Evolutionary conservation across 2,888 invertebrate species (phyloP).

Genomic region (Philopedon plagiatum): DNA sequence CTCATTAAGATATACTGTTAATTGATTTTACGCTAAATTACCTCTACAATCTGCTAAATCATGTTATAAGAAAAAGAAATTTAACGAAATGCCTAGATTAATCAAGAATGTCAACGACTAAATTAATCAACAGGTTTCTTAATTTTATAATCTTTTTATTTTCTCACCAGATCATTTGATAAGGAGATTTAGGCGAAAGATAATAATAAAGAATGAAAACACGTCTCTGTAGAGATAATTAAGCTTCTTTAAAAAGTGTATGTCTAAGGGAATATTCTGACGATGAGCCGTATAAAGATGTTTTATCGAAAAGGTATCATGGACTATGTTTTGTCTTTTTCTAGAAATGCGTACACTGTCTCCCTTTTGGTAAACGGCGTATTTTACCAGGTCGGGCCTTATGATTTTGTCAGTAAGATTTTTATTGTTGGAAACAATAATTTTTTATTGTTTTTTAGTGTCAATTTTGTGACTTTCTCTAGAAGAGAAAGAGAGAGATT

Average conservation of each 20-base stretch:
- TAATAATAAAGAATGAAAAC: constrained; percentile 16
- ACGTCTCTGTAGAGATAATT: constrained; percentile 19
- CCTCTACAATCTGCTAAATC: constrained; percentile 26
- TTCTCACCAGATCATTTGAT: constrained; percentile 27
- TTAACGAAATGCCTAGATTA: constrained; percentile 17
- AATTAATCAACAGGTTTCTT: constrained; percentile 30
- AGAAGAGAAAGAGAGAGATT: no score
- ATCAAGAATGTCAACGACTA: constrained; percentile 27
- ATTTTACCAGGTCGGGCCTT: no score
- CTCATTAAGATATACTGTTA: constrained; percentile 28
- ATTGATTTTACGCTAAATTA: constrained; percentile 29
- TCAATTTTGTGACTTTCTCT: no score
- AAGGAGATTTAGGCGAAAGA: constrained; percentile 19
- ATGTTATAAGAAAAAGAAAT: constrained; percentile 21
- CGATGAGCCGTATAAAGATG: no score
- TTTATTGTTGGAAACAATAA: no score
- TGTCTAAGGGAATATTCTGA: background rate
- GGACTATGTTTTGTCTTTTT: no score
- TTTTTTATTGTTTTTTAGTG: no score
- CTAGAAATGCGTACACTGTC: no score
- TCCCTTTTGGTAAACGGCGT: no score
- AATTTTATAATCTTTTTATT: constrained; percentile 29
- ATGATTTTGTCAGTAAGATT: no score
- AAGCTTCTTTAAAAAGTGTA: background rate
- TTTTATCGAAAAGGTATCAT: no score